Base-by-base conservation (phyloP, 2,888 invertebrate species). In the Harmothoe impar region DNA sequence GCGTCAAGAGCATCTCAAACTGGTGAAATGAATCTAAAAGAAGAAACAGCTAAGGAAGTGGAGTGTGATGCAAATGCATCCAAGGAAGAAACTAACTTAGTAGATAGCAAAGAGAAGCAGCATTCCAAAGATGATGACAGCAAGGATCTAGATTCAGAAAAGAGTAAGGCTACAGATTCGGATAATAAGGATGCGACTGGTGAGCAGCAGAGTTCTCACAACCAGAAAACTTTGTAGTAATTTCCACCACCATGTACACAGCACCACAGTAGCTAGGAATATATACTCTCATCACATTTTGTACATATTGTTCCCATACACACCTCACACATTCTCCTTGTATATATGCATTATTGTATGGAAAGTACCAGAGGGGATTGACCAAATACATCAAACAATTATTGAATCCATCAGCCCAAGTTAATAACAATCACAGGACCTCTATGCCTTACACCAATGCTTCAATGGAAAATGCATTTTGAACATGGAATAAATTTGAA, bases 291-390 rank as follows among this genome's bases (percentile, higher is more conserved):
- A 72, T 25, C 35, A 33, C 35, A 17, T 7, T 5, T 78, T 78
- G 31, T 78, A 78, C n/a, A 78, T 78, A 20, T 78, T 78, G 78
- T 78, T 33, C 35, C 31, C 35, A 78, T 78, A 78, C 62, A 52
- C 10, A 62, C n/a, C 15, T 62, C 62, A 62, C 62, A n/a, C 15
- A 1, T 62, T 20, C 62, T 62, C 23, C 62, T 62, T 62, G 62
- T 62, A 62, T n/a, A 62, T 62, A 62, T 15, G 15, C 62, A 62
- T 62, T n/a, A 62, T 1, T 62, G 0, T 62, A n/a, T 62, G 62
- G 54, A 62, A 62, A 62, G 20, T 62, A 62, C 20, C 62, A n/a
- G 62, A 62, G 62, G n/a, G n/a, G n/a, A n/a, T 43, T 43, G 43
- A 43, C 43, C 43, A 3, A 43, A 43, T 7, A 43, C 43, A 43